These are phyloP conservation scores for Zaprionus gabonicus DNA, from an alignment of 1,140 invertebrate genomes.

Conservation along the genomic window DNA sequence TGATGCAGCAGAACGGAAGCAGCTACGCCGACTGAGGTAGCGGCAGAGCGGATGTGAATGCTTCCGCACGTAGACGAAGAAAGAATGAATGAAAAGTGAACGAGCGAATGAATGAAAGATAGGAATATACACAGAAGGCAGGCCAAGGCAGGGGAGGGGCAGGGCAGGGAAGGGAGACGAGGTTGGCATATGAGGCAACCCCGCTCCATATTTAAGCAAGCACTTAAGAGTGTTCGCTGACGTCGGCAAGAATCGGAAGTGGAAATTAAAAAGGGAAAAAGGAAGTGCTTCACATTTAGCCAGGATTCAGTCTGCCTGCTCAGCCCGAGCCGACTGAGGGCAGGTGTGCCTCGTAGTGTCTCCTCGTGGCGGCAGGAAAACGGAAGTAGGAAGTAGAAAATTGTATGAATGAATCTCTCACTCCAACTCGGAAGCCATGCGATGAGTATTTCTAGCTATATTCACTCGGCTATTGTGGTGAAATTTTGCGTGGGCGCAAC, in stretches of 20 bases:
- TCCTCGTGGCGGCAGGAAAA: background rate
- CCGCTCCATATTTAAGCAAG: constrained; percentile 34
- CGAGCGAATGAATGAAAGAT: constrained; percentile 17
- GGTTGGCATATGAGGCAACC: constrained; percentile 28
- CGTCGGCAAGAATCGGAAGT: constrained; percentile 27
- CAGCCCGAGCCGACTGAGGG: background rate
- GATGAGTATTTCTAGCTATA: no score
- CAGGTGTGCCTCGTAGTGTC: background rate
- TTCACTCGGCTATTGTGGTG: background rate
- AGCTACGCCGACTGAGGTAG: constrained; percentile 1
- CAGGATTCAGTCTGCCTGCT: background rate
- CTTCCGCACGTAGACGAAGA: constrained; percentile 70
- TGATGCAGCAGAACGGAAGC: constrained; percentile 64
- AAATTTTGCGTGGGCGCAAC: constrained; percentile 12
- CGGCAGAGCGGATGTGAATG: constrained; percentile 73
- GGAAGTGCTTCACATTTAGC: background rate
- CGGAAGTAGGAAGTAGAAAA: background rate
- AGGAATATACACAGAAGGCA: constrained; percentile 19
- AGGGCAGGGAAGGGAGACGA: constrained; percentile 1
- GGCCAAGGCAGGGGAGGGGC: background rate
- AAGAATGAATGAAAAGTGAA: constrained; percentile 31
- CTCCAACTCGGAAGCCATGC: no score
- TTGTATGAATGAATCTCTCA: constrained; percentile 2
- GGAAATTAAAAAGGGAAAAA: constrained; percentile 39
- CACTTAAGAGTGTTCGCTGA: constrained; percentile 29